These are phyloP conservation scores for Ramphastos sulfuratus DNA, from an alignment of 2,113 vertebrate genomes.

Conservation along the genomic window DNA sequence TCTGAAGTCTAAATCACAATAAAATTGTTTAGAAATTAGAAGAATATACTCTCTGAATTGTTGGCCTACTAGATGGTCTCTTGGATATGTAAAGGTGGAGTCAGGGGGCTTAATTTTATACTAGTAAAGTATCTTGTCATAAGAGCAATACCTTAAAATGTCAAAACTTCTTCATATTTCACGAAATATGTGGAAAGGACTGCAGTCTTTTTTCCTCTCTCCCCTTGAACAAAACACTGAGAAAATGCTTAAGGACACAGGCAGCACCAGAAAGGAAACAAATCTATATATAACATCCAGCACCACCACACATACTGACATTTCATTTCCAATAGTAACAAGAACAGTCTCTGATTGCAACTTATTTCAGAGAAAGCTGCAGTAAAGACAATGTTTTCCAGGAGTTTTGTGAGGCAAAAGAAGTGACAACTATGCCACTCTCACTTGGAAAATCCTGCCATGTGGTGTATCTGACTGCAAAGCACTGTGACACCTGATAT, in stretches of 20 bases:
- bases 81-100: not conserved
- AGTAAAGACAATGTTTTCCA: not conserved
- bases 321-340: not conserved
- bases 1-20: not conserved
- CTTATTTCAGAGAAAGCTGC: not conserved
- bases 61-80: not conserved
- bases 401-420: not conserved
- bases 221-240: not conserved
- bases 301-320: not conserved
- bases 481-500: not conserved
- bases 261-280: not conserved
- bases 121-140: not conserved
- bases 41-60: not conserved
- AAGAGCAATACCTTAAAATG: not conserved
- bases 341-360: accelerated
- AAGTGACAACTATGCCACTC: not conserved
- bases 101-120: not conserved
- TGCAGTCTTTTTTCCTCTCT: accelerated
- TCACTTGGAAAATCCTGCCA: not conserved
- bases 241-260: not conserved
- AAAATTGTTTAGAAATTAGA: not conserved
- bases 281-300: not conserved
- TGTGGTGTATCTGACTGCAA: not conserved
- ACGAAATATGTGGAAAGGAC: not conserved
- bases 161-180: not conserved